Percentiles rank a stretch among this genome's conserved stretches.
Evolutionary conservation across 92 coral and sea anemone species (phyloP).

Genomic region (Diadumene lineata): DNA sequence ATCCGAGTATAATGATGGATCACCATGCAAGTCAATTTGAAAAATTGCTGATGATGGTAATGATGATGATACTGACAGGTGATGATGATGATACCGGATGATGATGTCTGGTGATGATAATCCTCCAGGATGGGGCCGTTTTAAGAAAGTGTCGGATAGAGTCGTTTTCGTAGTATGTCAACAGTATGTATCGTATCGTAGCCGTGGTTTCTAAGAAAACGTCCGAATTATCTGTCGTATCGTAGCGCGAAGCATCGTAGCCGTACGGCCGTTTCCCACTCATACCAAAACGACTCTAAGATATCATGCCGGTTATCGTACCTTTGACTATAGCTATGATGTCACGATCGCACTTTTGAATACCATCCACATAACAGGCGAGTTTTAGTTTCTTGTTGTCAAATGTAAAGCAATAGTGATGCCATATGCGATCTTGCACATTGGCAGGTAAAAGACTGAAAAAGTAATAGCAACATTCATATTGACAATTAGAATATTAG

Average conservation of each 20-base stretch:
- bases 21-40: too few species aligned
- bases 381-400: constrained; percentile 5
- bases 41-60: not conserved
- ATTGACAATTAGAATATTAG: too few species aligned
- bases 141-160: too few species aligned
- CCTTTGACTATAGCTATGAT: not conserved
- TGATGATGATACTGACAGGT: not conserved
- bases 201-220: too few species aligned
- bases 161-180: too few species aligned
- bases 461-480: not conserved
- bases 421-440: constrained; percentile 40
- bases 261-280: too few species aligned
- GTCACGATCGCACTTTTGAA: not conserved
- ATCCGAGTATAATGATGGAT: too few species aligned
- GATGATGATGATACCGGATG: not conserved
- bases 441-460: not conserved
- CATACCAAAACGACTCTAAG: too few species aligned
- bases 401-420: constrained; percentile 36
- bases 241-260: too few species aligned
- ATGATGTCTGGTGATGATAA: not conserved
- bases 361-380: constrained; percentile 8
- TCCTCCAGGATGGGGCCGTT: too few species aligned
- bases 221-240: too few species aligned
- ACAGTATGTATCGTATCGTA: too few species aligned
- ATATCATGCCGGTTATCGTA: not conserved